A percentile compares a stretch with the other conserved stretches of the same genome.
phyloP scores from a whole-genome alignment of 2,797 vertebrate species.

The Alcedo quadribrachys region DNA sequence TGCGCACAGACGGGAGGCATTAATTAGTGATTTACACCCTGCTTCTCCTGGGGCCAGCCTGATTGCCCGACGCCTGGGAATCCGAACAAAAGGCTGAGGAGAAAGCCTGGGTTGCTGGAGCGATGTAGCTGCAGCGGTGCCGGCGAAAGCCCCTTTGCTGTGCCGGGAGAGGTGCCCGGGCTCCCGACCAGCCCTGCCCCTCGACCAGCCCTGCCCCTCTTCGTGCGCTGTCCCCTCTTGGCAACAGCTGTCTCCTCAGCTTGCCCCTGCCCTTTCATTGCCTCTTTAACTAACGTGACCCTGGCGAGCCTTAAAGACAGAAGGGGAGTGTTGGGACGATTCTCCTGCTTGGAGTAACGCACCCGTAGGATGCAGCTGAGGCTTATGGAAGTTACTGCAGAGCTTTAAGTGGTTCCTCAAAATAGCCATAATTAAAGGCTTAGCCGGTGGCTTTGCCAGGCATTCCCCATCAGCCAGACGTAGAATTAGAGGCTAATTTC shows the following conservation, averaged over 20 bases:
- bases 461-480: background rate
- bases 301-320: background rate
- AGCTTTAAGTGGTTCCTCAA: background rate
- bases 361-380: background rate
- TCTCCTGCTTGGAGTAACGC: background rate
- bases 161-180: accelerated
- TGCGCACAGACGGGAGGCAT: background rate
- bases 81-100: background rate
- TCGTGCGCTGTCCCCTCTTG: background rate
- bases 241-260: background rate
- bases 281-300: background rate
- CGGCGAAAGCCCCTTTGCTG: background rate
- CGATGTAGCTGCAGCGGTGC: background rate
- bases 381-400: background rate
- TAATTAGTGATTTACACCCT: conserved; percentile 30
- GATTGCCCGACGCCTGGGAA: background rate
- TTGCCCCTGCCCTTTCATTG: background rate
- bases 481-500: background rate
- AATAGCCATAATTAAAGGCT: background rate
- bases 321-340: background rate
- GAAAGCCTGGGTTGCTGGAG: background rate
- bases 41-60: background rate
- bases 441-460: background rate
- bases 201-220: background rate
- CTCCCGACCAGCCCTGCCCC: background rate